Percentiles rank a stretch among this genome's conserved stretches.
Evolutionary conservation across 2,113 vertebrate genomes (phyloP).

Genomic region (Oncorhynchus kisutch): DNA sequence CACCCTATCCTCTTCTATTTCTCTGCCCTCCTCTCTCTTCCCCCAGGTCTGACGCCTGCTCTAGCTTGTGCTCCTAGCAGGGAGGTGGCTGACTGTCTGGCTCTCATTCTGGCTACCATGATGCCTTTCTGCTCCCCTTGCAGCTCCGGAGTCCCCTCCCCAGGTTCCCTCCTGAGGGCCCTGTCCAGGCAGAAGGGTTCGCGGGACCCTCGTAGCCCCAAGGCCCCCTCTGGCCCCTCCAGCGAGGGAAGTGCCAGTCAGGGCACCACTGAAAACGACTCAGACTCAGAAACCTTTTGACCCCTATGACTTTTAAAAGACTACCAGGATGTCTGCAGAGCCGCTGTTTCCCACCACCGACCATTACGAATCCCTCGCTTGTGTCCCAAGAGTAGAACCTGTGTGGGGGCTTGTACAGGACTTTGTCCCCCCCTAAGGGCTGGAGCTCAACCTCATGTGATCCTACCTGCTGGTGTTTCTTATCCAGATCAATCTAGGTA

Average conservation of each 20-base stretch:
- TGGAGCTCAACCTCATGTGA: neutral
- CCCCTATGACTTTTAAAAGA: slow-evolving; percentile 34
- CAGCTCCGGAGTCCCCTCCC: slow-evolving; percentile 89
- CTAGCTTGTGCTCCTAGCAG: slow-evolving; percentile 97
- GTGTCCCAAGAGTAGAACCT: slow-evolving; percentile 3
- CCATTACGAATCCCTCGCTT: slow-evolving; percentile 19
- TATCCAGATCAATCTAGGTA: slow-evolving; percentile 60
- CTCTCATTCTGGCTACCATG: slow-evolving; percentile 99
- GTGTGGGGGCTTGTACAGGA: slow-evolving; percentile 6
- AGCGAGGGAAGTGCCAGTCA: slow-evolving; percentile 67
- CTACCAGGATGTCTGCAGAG: neutral
- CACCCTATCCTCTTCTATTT: too few relatives aligned
- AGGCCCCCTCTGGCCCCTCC: slow-evolving; percentile 77
- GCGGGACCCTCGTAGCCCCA: slow-evolving; percentile 71
- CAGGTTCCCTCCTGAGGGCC: slow-evolving; percentile 86
- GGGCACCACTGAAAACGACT: slow-evolving; percentile 85
- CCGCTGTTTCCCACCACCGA: neutral
- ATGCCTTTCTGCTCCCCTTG: slow-evolving; percentile 97
- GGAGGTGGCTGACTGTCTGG: slow-evolving; percentile 97
- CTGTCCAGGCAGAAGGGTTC: slow-evolving; percentile 74
- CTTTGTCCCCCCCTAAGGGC: neutral
- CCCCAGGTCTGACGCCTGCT: slow-evolving; percentile 94
- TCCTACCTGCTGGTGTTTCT: slow-evolving; percentile 51
- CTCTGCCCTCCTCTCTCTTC: slow-evolving; percentile 56
- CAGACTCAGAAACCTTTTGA: slow-evolving; percentile 94